These are phyloP conservation scores for Drosophila hawaiiensis DNA, from an alignment of 2,888 invertebrate species.

Conservation along the genomic window DNA sequence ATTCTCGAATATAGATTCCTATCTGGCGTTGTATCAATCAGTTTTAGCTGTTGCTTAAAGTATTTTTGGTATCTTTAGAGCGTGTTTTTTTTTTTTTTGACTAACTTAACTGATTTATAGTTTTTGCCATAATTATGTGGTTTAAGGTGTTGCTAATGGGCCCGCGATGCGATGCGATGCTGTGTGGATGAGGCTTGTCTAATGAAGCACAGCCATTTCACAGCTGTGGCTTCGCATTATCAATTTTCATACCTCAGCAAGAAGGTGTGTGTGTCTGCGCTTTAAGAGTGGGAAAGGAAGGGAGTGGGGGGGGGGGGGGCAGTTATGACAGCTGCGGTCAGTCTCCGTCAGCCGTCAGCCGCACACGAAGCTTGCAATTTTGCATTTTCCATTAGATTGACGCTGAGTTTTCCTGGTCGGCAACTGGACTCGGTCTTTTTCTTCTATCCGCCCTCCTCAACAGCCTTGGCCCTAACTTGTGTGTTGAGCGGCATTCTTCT, in stretches of 20 bases:
- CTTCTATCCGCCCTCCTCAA: neutral
- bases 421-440: neutral
- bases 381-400: slow-evolving; percentile 60
- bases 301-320: neutral
- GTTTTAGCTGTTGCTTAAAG: neutral
- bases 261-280: neutral
- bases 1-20: slow-evolving; percentile 5
- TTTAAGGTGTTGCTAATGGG: slow-evolving; percentile 70
- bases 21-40: slow-evolving; percentile 3
- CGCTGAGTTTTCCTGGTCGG: slow-evolving; percentile 41
- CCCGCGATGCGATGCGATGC: slow-evolving; percentile 7
- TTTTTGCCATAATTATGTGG: slow-evolving; percentile 54
- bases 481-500: slow-evolving; percentile 1
- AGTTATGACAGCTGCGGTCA: slow-evolving; percentile 64
- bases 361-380: slow-evolving; percentile 55
- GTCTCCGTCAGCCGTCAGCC: slow-evolving; percentile 26
- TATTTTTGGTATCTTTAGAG: slow-evolving; percentile 29
- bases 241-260: slow-evolving; percentile 25
- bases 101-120: slow-evolving; percentile 53
- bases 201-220: slow-evolving; percentile 51
- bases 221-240: slow-evolving; percentile 16
- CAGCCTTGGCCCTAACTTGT: neutral
- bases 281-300: neutral
- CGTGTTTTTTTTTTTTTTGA: slow-evolving; percentile 23
- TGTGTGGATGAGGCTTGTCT: slow-evolving; percentile 23